Percentiles rank a stretch among this genome's conserved stretches.
Evolutionary conservation across 23 tunicate genomes (phyloP).

Genomic region (Pegea sp.): DNA sequence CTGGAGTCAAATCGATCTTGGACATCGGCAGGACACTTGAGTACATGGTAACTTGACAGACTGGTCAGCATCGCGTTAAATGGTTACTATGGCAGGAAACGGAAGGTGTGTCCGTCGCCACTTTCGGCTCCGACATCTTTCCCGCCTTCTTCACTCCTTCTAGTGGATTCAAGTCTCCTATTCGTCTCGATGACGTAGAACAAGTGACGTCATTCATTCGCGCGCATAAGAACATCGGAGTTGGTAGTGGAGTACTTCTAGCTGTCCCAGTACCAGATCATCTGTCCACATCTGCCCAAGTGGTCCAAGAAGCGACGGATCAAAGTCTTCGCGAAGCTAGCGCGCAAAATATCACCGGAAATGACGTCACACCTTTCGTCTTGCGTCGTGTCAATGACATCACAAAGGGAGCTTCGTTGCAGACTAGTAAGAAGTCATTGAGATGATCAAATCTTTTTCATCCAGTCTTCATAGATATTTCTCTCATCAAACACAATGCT

Average conservation of each 20-base stretch:
- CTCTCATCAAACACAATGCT: conserved; percentile 62
- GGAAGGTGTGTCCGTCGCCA: conserved; percentile 76
- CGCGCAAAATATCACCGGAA: conserved; percentile 9
- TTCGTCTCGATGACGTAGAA: conserved; percentile 4
- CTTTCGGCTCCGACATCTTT: conserved; percentile 44
- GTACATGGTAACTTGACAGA: conserved; percentile 22
- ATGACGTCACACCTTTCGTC: conserved; percentile 70
- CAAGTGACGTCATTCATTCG: conserved; percentile 29
- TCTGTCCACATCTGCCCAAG: conserved; percentile 15
- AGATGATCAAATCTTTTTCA: too few species aligned
- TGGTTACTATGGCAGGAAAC: conserved; percentile 33
- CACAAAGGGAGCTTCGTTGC: conserved; percentile 36
- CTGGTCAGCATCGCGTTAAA: not conserved
- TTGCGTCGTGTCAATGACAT: conserved; percentile 41
- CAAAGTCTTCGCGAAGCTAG: conserved; percentile 22
- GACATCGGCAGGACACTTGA: conserved; percentile 68
- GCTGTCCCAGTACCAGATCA: conserved; percentile 70
- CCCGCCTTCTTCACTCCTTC: conserved; percentile 64
- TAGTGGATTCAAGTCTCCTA: conserved; percentile 55
- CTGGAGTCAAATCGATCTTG: conserved; percentile 87
- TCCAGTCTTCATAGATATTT: conserved; percentile 26
- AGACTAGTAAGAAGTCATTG: conserved; percentile 22
- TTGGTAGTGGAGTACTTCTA: conserved; percentile 47
- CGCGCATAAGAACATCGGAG: conserved; percentile 11
- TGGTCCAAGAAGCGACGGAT: conserved; percentile 24